A percentile compares a stretch with the other conserved stretches of the same genome.
phyloP scores from a whole-genome alignment of 2,888 invertebrate species.

The Ornithoptera priamus region DNA sequence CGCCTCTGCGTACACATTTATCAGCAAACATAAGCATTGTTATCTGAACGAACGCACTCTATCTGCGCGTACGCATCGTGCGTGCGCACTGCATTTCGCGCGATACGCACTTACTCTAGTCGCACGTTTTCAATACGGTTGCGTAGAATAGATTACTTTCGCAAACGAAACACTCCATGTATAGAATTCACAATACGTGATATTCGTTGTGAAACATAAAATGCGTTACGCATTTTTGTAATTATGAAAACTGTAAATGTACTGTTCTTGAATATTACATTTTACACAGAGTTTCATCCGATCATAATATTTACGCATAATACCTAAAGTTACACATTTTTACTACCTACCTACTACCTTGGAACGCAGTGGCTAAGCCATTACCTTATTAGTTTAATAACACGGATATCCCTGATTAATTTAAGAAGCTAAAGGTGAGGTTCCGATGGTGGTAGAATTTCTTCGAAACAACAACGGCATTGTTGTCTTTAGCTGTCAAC shows the following conservation, averaged over 20 bases:
- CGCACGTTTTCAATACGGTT: constrained; percentile 59
- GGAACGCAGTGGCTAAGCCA: too few relatives aligned
- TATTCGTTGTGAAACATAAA: constrained; percentile 59
- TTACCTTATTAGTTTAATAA: too few relatives aligned
- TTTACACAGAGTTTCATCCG: neutral
- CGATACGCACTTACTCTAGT: constrained; percentile 54
- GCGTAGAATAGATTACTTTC: constrained; percentile 66
- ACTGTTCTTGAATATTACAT: constrained; percentile 17
- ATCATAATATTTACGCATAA: neutral
- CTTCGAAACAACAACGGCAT: too few relatives aligned
- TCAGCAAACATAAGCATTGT: constrained; percentile 49
- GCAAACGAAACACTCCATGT: constrained; percentile 66
- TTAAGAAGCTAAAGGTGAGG: too few relatives aligned
- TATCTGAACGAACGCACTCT: constrained; percentile 66
- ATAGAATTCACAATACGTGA: constrained; percentile 68
- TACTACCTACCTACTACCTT: too few relatives aligned
- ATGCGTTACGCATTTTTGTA: constrained; percentile 70
- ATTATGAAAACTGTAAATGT: constrained; percentile 45
- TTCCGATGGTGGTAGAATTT: too few relatives aligned
- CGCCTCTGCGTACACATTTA: constrained; percentile 52
- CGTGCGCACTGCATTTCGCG: constrained; percentile 69
- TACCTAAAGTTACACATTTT: neutral
- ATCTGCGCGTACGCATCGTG: constrained; percentile 67
- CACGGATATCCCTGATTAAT: too few relatives aligned
- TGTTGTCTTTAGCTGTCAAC: too few relatives aligned